phyloP scores from a whole-genome alignment of 2,113 vertebrate species.

The Cynocephalus volans region DNA sequence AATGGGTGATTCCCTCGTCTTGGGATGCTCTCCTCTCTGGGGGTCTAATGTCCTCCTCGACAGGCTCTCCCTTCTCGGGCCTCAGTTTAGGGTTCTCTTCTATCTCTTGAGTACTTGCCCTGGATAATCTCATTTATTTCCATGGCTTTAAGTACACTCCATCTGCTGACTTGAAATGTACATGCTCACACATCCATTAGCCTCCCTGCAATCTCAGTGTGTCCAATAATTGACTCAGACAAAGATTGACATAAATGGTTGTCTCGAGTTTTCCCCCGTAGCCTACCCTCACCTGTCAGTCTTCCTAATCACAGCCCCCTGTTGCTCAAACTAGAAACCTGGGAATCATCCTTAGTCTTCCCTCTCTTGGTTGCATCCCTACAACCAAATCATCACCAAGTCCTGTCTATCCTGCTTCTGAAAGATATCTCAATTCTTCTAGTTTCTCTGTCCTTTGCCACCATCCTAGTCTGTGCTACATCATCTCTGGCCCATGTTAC shows the following conservation, averaged over 20 bases:
- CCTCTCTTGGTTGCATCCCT: background rate
- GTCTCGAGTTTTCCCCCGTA: background rate
- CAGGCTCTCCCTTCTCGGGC: background rate
- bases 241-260: background rate
- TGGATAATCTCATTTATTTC: conserved; percentile 11
- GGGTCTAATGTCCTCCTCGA: no score
- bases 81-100: background rate
- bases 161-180: conserved; percentile 33
- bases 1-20: background rate
- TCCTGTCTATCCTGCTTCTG: background rate
- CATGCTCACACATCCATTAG: background rate
- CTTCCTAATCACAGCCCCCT: background rate
- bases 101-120: background rate
- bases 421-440: background rate
- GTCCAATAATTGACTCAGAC: background rate
- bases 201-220: background rate
- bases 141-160: conserved; percentile 11
- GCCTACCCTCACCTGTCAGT: background rate
- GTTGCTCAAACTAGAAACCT: background rate
- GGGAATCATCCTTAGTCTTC: background rate
- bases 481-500: background rate
- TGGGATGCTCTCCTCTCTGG: background rate
- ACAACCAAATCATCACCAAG: background rate
- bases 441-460: background rate
- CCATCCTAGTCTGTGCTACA: background rate